Conservation (phyloP, 2,113 vertebrate species). For the Oenanthe melanoleuca region DNA sequence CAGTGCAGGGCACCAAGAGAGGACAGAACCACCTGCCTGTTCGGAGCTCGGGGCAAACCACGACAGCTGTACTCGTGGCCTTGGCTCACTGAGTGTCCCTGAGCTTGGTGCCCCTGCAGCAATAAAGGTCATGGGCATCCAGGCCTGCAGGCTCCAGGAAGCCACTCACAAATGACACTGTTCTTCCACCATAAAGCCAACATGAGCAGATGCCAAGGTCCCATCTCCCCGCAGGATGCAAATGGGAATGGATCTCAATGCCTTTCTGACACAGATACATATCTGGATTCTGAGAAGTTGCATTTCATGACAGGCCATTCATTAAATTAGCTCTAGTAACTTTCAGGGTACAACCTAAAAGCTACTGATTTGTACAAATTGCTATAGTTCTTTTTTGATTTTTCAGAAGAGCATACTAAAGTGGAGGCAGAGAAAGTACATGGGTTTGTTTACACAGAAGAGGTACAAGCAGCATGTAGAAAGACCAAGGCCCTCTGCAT, state of each 20-base stretch:
- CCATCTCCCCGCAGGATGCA: neutral
- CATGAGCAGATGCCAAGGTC: neutral
- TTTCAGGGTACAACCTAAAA: neutral
- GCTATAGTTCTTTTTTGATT: neutral
- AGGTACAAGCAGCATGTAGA: neutral
- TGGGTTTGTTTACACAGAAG: neutral
- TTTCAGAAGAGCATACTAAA: neutral
- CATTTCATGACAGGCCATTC: neutral
- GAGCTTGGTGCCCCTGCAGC: neutral
- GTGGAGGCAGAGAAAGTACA: neutral
- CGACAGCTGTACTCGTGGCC: rapidly evolving
- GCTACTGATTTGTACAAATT: neutral
- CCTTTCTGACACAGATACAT: neutral
- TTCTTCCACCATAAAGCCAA: neutral
- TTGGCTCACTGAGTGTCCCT: rapidly evolving
- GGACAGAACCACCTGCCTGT: neutral
- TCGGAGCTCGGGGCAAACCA: neutral
- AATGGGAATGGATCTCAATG: neutral
- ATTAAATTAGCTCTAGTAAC: neutral
- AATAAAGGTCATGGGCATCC: neutral
- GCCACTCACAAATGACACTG: neutral
- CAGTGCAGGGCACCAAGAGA: neutral
- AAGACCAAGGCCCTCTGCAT: neutral
- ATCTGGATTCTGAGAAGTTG: neutral
- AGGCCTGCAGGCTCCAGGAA: neutral